Base-by-base conservation (phyloP, 2,113 vertebrate species). In the Nestor notabilis region DNA sequence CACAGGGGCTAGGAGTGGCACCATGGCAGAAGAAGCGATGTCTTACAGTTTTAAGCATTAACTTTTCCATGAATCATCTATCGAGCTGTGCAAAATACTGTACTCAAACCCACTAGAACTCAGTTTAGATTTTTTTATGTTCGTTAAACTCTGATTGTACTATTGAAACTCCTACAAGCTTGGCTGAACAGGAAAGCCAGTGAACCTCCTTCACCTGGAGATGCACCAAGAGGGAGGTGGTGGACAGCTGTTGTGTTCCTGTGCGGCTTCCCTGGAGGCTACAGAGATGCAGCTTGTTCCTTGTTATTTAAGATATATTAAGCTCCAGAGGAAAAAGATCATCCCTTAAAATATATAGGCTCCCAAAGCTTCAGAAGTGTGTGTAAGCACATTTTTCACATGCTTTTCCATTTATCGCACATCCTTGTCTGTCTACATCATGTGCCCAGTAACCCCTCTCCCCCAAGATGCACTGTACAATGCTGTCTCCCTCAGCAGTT, bases 1-100 rank as follows among this genome's bases (percentile, higher is more conserved):
- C 18, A 31, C 13, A n/a, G 3, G 2, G 50, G 6, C 28, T 58
- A 1, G 2, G 31, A 81, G 17, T 1, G 6, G 3, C 11, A 12
- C 35, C 1, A 1, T 4, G 17, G 23, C 9, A 66, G 49, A 89
- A 43, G 29, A 86, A 14, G 21, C 27, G 25, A 27, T 15, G 6
- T 39, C 25, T 66, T 53, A 11, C 21, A 21, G 16, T 66, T 83
- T 74, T 44, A 41, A 63, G 19, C 33, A 55, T 60, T 50, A 63
- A 43, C 27, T 78, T 92, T 87, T 63, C n/a, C 25, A 58, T 21
- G 14, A 52, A 47, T 68, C 20, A 43, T 43, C 31, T 39, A 18
- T 28, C 0, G 0, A 89, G 14, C 7, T 68, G 33, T 39, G 9
- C 10, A 84, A 90, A 93, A 20, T 43, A 31, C 17, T 60, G 4